Base-by-base conservation (phyloP, 2,797 vertebrate genomes). In the Tragelaphus oryx region DNA sequence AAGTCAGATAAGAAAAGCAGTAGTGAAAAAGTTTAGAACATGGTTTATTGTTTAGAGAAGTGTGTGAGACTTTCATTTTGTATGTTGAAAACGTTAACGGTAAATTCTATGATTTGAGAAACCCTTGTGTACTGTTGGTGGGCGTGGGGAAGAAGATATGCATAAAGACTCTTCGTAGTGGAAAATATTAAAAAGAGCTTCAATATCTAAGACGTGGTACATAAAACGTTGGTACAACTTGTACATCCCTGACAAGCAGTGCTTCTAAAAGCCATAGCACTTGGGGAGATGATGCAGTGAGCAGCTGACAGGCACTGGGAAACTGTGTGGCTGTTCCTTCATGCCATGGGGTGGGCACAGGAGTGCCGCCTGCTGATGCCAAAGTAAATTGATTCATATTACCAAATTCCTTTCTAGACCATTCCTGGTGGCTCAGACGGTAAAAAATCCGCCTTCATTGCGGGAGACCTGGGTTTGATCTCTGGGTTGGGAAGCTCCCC, bases 111-210 rank as follows among this genome's bases (percentile, higher is more conserved):
- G 24, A 68, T 30, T 87, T 83, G 82, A 76, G 86, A 91, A 50
- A 30, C 46, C 5, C 28, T 78, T 46, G 48, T 78, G 5, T n/a
- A n/a, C 75, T n/a, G 10, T n/a, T 50, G 17, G 75, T 12, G 30
- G 75, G 75, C 30, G 22, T 52, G 28, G 57, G 75, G 22, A 20
- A 50, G 59, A 75, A 50, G 30, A 33, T 74, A 59, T 22, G 6
- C 54, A 62, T 60, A 41, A 86, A 85, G 20, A 16, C 54, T 87
- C 28, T 85, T 65, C 11, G 26, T 41, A 20, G 55, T 52, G 22
- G 48, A 52, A 93, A 80, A 60, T 87, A 80, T 41, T 37, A 80
- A 87, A 50, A 87, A 68, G 50, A 48, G 28, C 22, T n/a, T 78
- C 81, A 9, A 20, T 57, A 26, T 71, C 68, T 92, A 30, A 82